Conservation (phyloP, 2,113 vertebrate species). For the Corythaixoides concolor region DNA sequence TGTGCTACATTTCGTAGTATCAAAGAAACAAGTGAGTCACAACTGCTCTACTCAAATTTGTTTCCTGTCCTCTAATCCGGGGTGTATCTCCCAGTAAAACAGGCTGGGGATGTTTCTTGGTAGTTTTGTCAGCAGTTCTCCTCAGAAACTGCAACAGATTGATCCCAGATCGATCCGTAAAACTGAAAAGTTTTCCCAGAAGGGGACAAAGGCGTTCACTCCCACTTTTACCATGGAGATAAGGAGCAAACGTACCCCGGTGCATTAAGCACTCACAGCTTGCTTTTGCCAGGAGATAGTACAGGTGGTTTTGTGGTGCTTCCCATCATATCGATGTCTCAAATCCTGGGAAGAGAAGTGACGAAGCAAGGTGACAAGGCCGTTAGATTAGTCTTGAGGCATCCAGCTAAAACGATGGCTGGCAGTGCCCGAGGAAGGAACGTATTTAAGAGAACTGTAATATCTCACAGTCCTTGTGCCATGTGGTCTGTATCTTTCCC, state of each 20-base stretch:
- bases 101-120: background rate
- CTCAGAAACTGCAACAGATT: background rate
- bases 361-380: background rate
- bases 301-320: background rate
- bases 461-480: background rate
- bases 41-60: background rate
- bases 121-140: background rate
- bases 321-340: background rate
- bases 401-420: background rate
- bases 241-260: background rate
- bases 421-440: background rate
- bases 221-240: background rate
- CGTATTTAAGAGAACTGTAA: background rate
- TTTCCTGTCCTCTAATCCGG: background rate
- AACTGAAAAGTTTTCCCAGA: background rate
- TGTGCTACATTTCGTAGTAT: background rate
- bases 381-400: background rate
- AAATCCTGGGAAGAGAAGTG: background rate
- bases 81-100: background rate
- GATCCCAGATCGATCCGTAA: background rate
- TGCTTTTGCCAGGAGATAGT: background rate
- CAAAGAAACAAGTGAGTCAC: background rate
- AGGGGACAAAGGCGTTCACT: too few species aligned
- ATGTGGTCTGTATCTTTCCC: background rate
- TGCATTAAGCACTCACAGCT: background rate